Evolutionary conservation across 2,888 invertebrate species (phyloP).

Genomic region (Chorisops tibialis): DNA sequence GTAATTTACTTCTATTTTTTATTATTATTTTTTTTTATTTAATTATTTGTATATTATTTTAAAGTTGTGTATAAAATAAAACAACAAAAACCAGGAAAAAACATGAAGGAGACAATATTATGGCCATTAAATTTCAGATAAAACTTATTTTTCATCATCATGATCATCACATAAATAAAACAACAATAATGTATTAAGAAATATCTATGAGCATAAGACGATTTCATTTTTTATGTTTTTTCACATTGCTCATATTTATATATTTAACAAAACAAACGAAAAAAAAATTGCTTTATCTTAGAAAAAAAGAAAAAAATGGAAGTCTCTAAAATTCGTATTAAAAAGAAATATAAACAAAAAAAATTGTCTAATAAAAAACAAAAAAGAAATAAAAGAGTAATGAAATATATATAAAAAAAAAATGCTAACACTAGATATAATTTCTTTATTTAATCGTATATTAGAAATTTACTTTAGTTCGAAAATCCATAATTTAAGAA

Average conservation of each 20-base stretch:
- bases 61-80: not conserved
- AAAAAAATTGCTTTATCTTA: not conserved
- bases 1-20: constrained; percentile 14
- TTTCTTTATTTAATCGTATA: constrained; percentile 28
- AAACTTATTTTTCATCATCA: no score
- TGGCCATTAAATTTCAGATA: constrained; percentile 10
- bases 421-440: constrained; percentile 18
- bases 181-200: no score
- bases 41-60: constrained; percentile 11
- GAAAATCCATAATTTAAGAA: constrained; percentile 29
- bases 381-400: no score
- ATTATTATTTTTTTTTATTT: not conserved
- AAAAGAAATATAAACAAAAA: not conserved
- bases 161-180: no score
- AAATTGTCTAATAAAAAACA: not conserved
- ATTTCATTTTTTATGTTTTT: no score
- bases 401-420: constrained; percentile 5
- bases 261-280: not conserved
- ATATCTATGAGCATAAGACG: no score
- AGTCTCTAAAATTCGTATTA: not conserved
- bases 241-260: not conserved
- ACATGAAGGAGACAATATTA: constrained; percentile 3
- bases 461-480: constrained; percentile 29
- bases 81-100: not conserved
- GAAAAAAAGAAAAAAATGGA: not conserved